Evolutionary conservation across 2,888 invertebrate genomes (phyloP).

Genomic region (Blera fallax): DNA sequence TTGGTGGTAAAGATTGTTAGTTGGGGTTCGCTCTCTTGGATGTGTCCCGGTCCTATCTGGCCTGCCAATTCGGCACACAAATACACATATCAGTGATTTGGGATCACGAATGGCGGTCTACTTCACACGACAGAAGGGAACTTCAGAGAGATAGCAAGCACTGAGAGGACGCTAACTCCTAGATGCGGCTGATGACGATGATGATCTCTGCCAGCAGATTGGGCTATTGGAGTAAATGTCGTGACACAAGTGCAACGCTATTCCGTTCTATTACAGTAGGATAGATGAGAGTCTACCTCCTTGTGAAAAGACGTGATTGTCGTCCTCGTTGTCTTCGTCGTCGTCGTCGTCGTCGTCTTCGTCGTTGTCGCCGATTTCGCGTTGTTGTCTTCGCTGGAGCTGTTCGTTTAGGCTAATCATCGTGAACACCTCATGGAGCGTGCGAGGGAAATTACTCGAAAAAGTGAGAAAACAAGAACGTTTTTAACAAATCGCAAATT

Average conservation of each 20-base stretch:
- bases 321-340: constrained; percentile 8
- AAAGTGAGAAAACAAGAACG: constrained; percentile 72
- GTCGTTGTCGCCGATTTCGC: too few species aligned
- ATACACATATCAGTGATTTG: constrained; percentile 65
- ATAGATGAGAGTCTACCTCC: constrained; percentile 27
- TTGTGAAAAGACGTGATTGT: constrained; percentile 35
- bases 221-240: constrained; percentile 69
- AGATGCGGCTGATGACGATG: constrained; percentile 49
- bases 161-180: constrained; percentile 18
- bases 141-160: constrained; percentile 34
- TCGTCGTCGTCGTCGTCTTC: background rate
- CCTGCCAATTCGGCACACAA: constrained; percentile 65
- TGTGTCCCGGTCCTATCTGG: constrained; percentile 42
- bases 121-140: constrained; percentile 46
- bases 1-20: constrained; percentile 21
- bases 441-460: constrained; percentile 68
- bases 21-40: constrained; percentile 19
- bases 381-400: constrained; percentile 24
- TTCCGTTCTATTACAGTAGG: constrained; percentile 39
- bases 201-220: constrained; percentile 58
- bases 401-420: constrained; percentile 68
- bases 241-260: constrained; percentile 71
- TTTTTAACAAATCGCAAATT: constrained; percentile 68
- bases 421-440: constrained; percentile 64
- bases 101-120: constrained; percentile 69